Base-by-base conservation (phyloP, 2,797 vertebrate species). In the Hypotaenidia philippensis region DNA sequence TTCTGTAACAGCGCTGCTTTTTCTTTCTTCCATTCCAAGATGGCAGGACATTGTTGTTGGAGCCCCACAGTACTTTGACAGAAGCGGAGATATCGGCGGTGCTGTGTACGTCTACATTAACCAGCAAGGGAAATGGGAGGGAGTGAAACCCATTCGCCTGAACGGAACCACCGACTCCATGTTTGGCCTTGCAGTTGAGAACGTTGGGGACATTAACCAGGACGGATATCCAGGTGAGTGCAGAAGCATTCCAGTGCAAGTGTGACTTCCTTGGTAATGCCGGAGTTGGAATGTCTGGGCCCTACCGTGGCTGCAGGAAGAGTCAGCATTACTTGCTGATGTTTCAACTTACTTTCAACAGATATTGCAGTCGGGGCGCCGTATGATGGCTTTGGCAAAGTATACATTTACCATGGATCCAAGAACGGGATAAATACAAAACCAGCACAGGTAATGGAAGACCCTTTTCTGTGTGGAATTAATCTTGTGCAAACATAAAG, bases 21-120 rank as follows among this genome's bases (percentile, higher is more conserved):
- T 31, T 38, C 16, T 26, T 56, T 20, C 31, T 91, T 59, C 20
- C 27, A 72, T 89, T 89, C 50, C 26, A 69, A 99, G 99, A 64
- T 99, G 99, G 99, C 98, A 99, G 93, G 99, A 99, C 97, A 98
- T 99, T 29, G 98, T 99, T 38, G 98, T 99, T 21, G 99, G 99
- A 96, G 99, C 99, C 2, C 99, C 99, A 3, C 99, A 99, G 83
- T 99, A 99, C 97, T 99, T 99, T 96, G 98, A 99, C 95, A 99
- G 99, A 93, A 98, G 99, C 36, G 97, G 98, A 71, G 99, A 99
- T 69, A 95, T 99, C 4, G 99, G 99, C 31, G 99, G 99, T 44
- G 99, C 99, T 5, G 99, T 98, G 36, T 99, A 99, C 29, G 90
- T 99, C 92, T 99, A 99, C 96, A 98, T 99, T 68, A 99, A 99